Evolutionary conservation across 2,797 vertebrate species (phyloP).

Genomic region (Tinamus major): DNA sequence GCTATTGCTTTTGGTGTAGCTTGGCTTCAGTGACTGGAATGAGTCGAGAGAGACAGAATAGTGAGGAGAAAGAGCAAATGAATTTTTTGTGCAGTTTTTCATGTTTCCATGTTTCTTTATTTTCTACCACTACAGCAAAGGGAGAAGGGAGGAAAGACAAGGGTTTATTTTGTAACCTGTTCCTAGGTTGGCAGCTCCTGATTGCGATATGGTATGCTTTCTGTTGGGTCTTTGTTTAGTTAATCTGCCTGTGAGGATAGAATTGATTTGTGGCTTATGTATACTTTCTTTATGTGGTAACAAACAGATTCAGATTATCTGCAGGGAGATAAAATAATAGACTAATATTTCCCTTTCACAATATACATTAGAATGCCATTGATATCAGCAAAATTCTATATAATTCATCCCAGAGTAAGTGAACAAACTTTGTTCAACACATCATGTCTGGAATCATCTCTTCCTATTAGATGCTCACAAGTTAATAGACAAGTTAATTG

Average conservation of each 20-base stretch:
- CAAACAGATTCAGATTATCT: not conserved
- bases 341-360: not conserved
- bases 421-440: not conserved
- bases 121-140: not conserved
- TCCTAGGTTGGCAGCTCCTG: not conserved
- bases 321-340: not conserved
- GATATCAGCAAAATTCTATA: not conserved
- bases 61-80: not conserved
- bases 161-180: not conserved
- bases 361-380: not conserved
- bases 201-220: not conserved
- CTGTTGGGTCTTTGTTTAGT: not conserved
- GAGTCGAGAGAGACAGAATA: not conserved
- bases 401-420: not conserved
- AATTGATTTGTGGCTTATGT: not conserved
- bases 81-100: not conserved
- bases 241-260: not conserved
- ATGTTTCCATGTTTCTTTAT: rapidly evolving
- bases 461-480: not conserved
- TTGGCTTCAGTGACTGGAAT: not conserved
- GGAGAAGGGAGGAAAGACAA: rapidly evolving
- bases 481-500: not conserved
- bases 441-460: not conserved
- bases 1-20: not conserved
- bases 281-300: not conserved